A percentile compares a stretch with the other conserved stretches of the same genome.
These are phyloP conservation scores for Crocallis elinguaria DNA, from an alignment of 2,888 invertebrate species.

Conservation along the genomic window DNA sequence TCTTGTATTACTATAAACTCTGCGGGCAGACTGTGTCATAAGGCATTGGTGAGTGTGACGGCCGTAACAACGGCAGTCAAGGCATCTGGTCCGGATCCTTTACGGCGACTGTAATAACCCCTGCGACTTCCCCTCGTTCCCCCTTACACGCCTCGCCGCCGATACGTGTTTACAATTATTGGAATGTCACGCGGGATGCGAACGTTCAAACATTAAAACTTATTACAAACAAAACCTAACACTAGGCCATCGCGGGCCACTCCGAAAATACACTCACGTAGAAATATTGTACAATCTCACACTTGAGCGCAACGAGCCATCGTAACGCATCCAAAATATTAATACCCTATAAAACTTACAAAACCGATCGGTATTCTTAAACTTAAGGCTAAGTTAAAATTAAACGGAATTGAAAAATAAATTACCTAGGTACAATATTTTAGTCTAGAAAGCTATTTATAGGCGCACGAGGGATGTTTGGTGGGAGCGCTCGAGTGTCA, in stretches of 20 bases:
- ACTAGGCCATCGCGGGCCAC: constrained; percentile 67
- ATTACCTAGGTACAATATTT: constrained; percentile 86
- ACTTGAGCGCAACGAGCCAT: constrained; percentile 61
- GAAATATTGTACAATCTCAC: constrained; percentile 75
- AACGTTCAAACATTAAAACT: constrained; percentile 71
- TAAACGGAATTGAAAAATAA: constrained; percentile 86
- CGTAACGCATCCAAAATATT: constrained; percentile 70
- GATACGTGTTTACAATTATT: constrained; percentile 73
- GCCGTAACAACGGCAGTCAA: constrained; percentile 60
- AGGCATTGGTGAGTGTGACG: constrained; percentile 76
- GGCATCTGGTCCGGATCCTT: constrained; percentile 68
- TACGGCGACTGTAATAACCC: constrained; percentile 50
- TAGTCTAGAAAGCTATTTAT: constrained; percentile 83
- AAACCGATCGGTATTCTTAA: constrained; percentile 82
- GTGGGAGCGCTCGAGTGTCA: constrained; percentile 74
- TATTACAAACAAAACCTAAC: constrained; percentile 75
- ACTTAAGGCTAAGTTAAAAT: constrained; percentile 83
- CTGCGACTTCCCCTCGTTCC: constrained; percentile 43
- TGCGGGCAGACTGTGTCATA: constrained; percentile 85
- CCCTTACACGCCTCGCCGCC: constrained; percentile 60
- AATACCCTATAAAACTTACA: constrained; percentile 85
- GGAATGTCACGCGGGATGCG: constrained; percentile 83
- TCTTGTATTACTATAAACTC: constrained; percentile 84
- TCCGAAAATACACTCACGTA: constrained; percentile 67
- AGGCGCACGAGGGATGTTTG: constrained; percentile 72